Base-by-base conservation (phyloP, 1,140 invertebrate species). In the Calycopis cecrops region DNA sequence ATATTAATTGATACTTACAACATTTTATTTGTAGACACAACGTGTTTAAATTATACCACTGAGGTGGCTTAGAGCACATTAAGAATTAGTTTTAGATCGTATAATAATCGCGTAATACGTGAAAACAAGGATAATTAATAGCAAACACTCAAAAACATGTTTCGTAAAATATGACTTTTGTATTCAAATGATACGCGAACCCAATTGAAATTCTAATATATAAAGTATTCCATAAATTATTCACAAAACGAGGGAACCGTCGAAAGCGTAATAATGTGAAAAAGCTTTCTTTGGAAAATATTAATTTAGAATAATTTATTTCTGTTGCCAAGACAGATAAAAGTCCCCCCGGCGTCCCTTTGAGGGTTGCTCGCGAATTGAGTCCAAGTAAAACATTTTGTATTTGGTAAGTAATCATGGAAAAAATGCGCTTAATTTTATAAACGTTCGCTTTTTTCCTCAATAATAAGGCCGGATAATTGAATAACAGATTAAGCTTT, bases 241-340 rank as follows among this genome's bases (percentile, higher is more conserved):
- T 65, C 53, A 59, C 48, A 57, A 48, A 61, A 64, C 47, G 56
- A 53, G 35, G 62, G 54, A 68, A 67, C 63, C 63, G 67, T 65
- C 67, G 66, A 70, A 63, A 61, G 49, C 52, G 63, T 62, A 74
- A 72, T 79, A 72, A 44, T 44, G 40, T 44, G 40, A 44, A 74
- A 71, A 63, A 57, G 56, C 66, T 64, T 65, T 62, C 67, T 68
- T 55, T 51, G 57, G 64, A 74, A 74, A 71, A 76, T 71, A 77
- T 77, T 79, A 79, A 80, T 74, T 73, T 67, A 67, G 65, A 76
- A 76, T 77, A 66, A 73, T 76, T 76, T 77, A 80, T 79, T 74
- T 68, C 58, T 63, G 64, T 67, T 55, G 62, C 63, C 65, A 72
- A 55, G 66, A 65, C 62, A 65, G 61, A 74, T 72, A 73, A 73